Conservation (phyloP, 1,140 invertebrate species). For the Trypoxylus dichotomus region DNA sequence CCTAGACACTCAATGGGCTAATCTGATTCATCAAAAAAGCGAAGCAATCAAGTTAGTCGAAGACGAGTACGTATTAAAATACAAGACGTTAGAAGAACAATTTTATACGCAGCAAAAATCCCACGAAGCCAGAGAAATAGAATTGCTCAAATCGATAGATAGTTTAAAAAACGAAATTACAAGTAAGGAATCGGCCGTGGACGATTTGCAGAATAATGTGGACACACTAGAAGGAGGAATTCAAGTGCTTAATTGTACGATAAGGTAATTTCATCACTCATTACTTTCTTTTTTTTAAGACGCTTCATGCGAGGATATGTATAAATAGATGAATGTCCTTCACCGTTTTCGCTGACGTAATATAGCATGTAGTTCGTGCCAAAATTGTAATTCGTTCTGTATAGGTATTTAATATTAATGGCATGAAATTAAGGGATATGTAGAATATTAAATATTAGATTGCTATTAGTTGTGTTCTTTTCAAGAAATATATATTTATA, state of each 20-base stretch:
- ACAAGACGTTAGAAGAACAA: conserved; percentile 55
- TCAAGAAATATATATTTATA: no score
- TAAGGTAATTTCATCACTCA: conserved; percentile 47
- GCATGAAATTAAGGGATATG: not conserved
- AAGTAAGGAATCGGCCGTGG: conserved; percentile 49
- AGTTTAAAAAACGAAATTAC: conserved; percentile 49
- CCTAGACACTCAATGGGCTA: conserved; percentile 59
- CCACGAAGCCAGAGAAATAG: conserved; percentile 47
- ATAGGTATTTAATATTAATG: conserved; percentile 9
- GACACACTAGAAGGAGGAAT: conserved; percentile 53
- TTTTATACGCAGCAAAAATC: conserved; percentile 51
- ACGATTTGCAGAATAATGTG: conserved; percentile 52
- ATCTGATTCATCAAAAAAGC: conserved; percentile 58
- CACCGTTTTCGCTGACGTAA: not conserved
- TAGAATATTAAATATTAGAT: not conserved
- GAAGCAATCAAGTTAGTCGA: conserved; percentile 57
- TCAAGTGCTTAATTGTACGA: conserved; percentile 48
- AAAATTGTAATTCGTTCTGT: not conserved
- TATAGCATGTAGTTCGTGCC: not conserved
- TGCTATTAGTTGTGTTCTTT: not conserved
- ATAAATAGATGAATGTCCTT: conserved; percentile 7
- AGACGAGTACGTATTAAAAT: conserved; percentile 57
- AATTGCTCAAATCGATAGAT: conserved; percentile 52
- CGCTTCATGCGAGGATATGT: not conserved
- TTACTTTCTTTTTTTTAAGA: not conserved